These are phyloP conservation scores for Onychomys leucogaster DNA, from an alignment of 2,797 vertebrate species.

Conservation along the genomic window DNA sequence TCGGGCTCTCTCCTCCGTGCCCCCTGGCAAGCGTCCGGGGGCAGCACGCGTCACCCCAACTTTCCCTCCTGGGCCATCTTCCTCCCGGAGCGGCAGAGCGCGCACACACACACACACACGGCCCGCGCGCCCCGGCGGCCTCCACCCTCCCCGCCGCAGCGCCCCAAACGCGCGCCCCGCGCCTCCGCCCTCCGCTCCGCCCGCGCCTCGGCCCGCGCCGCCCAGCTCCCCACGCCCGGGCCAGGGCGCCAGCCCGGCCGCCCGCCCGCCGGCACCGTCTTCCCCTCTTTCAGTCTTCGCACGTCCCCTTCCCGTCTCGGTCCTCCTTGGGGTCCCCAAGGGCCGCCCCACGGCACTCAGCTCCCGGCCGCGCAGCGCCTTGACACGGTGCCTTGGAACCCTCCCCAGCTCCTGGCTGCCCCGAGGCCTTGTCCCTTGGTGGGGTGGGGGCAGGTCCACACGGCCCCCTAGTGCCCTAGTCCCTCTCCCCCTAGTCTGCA, in stretches of 20 bases:
- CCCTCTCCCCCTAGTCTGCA: neutral
- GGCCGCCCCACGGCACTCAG: neutral
- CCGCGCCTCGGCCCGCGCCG: slow-evolving; percentile 46
- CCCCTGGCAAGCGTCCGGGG: slow-evolving; percentile 70
- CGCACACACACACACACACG: slow-evolving; percentile 74
- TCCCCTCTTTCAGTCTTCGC: slow-evolving; percentile 74
- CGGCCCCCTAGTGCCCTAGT: neutral
- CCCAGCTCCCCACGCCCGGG: slow-evolving; percentile 56
- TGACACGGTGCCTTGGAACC: slow-evolving; percentile 32
- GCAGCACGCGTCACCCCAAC: slow-evolving; percentile 80
- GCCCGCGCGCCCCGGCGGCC: slow-evolving; percentile 75
- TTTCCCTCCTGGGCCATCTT: slow-evolving; percentile 81
- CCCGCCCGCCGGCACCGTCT: neutral
- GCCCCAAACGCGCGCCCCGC: slow-evolving; percentile 77
- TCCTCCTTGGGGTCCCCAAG: slow-evolving; percentile 19
- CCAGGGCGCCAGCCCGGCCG: neutral
- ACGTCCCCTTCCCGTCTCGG: slow-evolving; percentile 63
- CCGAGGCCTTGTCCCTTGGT: slow-evolving; percentile 48
- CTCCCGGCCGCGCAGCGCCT: slow-evolving; percentile 77
- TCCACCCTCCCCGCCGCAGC: slow-evolving; percentile 77
- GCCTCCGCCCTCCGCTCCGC: slow-evolving; percentile 70
- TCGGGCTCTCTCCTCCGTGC: slow-evolving; percentile 65
- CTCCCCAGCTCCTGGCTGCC: slow-evolving; percentile 34
- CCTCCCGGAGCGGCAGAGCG: slow-evolving; percentile 64
- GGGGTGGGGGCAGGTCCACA: neutral